A percentile compares a stretch with the other conserved stretches of the same genome.
Evolutionary conservation across 2,797 vertebrate species (phyloP).

Genomic region (Pagetopsis macropterus): DNA sequence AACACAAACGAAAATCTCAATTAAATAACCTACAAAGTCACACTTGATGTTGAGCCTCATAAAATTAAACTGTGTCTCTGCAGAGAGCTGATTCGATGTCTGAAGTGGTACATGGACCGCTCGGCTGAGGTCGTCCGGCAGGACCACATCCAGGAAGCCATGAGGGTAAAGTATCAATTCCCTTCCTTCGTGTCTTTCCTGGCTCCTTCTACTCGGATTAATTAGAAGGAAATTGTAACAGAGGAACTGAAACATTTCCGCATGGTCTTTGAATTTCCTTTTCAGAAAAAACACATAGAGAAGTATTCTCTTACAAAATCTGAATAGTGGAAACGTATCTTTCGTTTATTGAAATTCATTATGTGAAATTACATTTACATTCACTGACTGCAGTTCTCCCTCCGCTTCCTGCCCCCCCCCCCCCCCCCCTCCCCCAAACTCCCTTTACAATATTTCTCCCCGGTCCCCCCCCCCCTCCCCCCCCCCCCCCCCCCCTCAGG

Average conservation of each 20-base stretch:
- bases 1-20: background rate
- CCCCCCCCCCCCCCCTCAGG: constrained; percentile 77
- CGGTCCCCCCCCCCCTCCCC: background rate
- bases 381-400: constrained; percentile 42
- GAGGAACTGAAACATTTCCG: constrained; percentile 29
- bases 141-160: constrained; percentile 99
- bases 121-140: constrained; percentile 96
- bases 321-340: constrained; percentile 30
- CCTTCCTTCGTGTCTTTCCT: constrained; percentile 21
- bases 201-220: constrained; percentile 41
- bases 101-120: constrained; percentile 99
- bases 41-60: background rate
- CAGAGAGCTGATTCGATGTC: constrained; percentile 96
- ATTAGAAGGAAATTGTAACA: constrained; percentile 50
- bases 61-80: constrained; percentile 20
- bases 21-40: background rate
- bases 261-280: constrained; percentile 31
- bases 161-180: constrained; percentile 86
- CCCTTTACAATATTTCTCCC: no score
- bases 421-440: constrained; percentile 33
- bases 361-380: background rate
- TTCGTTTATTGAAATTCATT: constrained; percentile 37
- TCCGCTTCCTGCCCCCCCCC: constrained; percentile 29
- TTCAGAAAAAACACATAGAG: constrained; percentile 20
- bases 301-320: constrained; percentile 20